A percentile compares a stretch with the other conserved stretches of the same genome.
Evolutionary conservation across 2,888 invertebrate species (phyloP).

Genomic region (Camptogramma bilineatum): DNA sequence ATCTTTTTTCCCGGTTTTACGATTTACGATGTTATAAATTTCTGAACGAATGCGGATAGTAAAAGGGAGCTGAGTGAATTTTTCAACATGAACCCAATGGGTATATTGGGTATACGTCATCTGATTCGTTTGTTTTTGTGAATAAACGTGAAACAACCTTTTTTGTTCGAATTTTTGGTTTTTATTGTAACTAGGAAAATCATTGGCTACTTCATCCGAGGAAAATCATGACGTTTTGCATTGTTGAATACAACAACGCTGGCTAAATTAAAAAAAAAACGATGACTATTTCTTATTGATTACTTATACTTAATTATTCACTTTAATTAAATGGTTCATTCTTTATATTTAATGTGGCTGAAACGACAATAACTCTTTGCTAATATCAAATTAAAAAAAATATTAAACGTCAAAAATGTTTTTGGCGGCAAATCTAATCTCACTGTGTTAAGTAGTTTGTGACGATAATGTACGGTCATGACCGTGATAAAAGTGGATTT

Average conservation of each 20-base stretch:
- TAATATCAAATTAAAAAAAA: slow-evolving; percentile 4
- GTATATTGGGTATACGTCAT: slow-evolving; percentile 42
- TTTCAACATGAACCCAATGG: slow-evolving; percentile 66
- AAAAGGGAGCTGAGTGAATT: slow-evolving; percentile 76
- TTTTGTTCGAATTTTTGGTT: slow-evolving; percentile 18
- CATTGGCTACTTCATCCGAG: no score
- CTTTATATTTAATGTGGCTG: background rate
- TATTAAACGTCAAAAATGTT: background rate
- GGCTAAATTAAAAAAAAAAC: no score
- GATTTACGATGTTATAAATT: slow-evolving; percentile 78
- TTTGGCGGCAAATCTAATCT: slow-evolving; percentile 2
- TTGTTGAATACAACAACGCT: no score
- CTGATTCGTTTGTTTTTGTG: slow-evolving; percentile 36
- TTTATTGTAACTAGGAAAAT: background rate
- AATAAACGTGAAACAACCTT: slow-evolving; percentile 14
- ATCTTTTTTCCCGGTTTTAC: slow-evolving; percentile 73
- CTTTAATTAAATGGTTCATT: no score
- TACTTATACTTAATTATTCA: no score
- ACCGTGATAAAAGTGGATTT: slow-evolving; percentile 3
- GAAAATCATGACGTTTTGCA: no score
- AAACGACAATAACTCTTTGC: background rate
- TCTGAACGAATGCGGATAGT: slow-evolving; percentile 74
- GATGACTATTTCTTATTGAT: no score
- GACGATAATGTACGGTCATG: no score
- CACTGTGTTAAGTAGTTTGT: no score